phyloP scores from a whole-genome alignment of 1,140 invertebrate genomes.

The Diachasmimorpha longicaudata region DNA sequence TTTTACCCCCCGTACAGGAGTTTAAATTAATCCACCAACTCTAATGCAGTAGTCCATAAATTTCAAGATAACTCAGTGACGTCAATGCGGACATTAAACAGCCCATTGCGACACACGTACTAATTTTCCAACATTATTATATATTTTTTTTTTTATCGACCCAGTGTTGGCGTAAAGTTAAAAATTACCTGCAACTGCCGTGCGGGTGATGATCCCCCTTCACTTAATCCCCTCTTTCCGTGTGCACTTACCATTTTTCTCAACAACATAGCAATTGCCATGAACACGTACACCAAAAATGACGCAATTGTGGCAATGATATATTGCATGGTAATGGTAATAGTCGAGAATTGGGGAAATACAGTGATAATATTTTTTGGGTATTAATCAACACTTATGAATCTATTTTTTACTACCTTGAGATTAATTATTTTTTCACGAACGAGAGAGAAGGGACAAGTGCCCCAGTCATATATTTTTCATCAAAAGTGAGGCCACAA shows the following conservation, averaged over 20 bases:
- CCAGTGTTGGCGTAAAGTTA: constrained; percentile 29
- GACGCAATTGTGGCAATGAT: constrained; percentile 20
- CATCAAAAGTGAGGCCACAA: too few species aligned
- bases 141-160: constrained; percentile 12
- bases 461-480: too few species aligned
- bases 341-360: too few species aligned
- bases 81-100: not conserved
- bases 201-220: constrained; percentile 37
- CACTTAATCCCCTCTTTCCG: constrained; percentile 38
- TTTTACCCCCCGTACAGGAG: not conserved
- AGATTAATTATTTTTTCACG: too few species aligned
- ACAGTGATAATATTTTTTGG: too few species aligned
- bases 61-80: not conserved
- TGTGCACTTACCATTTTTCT: constrained; percentile 40
- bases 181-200: constrained; percentile 34
- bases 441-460: too few species aligned
- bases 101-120: not conserved
- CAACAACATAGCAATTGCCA: constrained; percentile 21
- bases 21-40: not conserved
- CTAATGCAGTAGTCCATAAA: not conserved
- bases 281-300: constrained; percentile 6
- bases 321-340: constrained; percentile 32
- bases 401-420: too few species aligned
- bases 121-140: not conserved
- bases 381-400: too few species aligned